Conservation (phyloP, 2,888 invertebrate species). For the Drosophila phalerata region DNA sequence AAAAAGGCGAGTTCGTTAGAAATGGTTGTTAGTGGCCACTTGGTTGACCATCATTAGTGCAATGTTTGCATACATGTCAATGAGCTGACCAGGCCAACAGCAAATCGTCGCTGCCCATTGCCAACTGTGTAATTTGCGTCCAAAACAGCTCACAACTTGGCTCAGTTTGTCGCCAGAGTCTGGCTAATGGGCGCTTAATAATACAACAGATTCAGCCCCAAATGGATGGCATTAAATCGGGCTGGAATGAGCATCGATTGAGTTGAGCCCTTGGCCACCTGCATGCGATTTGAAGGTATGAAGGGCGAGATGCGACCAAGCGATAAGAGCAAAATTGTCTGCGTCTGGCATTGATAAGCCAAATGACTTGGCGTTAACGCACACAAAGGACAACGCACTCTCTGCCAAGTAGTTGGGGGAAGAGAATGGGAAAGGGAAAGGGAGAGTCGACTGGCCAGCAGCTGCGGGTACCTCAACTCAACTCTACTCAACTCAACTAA, state of each 20-base stretch:
- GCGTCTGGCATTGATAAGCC: slow-evolving; percentile 82
- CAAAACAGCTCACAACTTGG: slow-evolving; percentile 13
- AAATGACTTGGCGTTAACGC: slow-evolving; percentile 75
- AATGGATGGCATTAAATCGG: slow-evolving; percentile 72
- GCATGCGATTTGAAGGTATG: slow-evolving; percentile 50
- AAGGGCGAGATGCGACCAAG: slow-evolving; percentile 54
- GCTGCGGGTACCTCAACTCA: slow-evolving; percentile 37
- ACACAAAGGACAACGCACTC: slow-evolving; percentile 56
- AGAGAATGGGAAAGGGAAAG: background rate
- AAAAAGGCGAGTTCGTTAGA: slow-evolving; percentile 57
- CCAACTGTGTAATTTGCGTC: slow-evolving; percentile 2
- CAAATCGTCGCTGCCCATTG: slow-evolving; percentile 2
- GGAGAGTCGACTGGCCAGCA: slow-evolving; percentile 25
- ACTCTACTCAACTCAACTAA: slow-evolving; percentile 5
- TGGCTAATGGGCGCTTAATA: slow-evolving; percentile 82
- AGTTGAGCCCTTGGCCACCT: slow-evolving; percentile 19
- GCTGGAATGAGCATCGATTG: slow-evolving; percentile 37
- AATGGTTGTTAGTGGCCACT: slow-evolving; percentile 55
- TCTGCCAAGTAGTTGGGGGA: background rate
- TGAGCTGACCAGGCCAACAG: slow-evolving; percentile 23
- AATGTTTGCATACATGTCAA: slow-evolving; percentile 74
- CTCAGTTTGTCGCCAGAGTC: slow-evolving; percentile 55
- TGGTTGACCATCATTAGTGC: slow-evolving; percentile 67
- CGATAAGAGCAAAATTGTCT: slow-evolving; percentile 78
- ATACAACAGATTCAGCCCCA: slow-evolving; percentile 57